A percentile compares a stretch with the other conserved stretches of the same genome.
Conservation (phyloP, 30 jellyfish, hydroid and myxozoan genomes). For the Hydra vulgaris region DNA sequence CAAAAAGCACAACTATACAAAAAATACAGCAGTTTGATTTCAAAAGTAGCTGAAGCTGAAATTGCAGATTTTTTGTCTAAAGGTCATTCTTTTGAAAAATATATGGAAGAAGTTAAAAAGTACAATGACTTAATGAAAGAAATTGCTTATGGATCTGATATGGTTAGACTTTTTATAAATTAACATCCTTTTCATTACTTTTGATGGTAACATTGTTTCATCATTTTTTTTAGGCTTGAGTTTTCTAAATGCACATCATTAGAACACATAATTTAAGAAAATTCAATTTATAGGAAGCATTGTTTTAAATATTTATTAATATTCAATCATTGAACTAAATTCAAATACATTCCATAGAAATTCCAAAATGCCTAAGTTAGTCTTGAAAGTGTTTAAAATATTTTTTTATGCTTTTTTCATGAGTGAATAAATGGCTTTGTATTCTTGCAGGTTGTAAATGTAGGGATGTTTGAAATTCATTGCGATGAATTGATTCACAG, state of each 20-base stretch:
- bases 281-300: too few species aligned
- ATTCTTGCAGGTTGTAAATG: slow-evolving; percentile 35
- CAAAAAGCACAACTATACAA: slow-evolving; percentile 49
- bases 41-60: slow-evolving; percentile 61
- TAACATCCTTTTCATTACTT: background rate
- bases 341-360: too few species aligned
- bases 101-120: slow-evolving; percentile 54
- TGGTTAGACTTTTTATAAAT: slow-evolving; percentile 48
- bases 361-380: too few species aligned
- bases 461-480: slow-evolving; percentile 88
- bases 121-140: slow-evolving; percentile 64
- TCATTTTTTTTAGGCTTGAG: too few species aligned
- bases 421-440: background rate
- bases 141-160: slow-evolving; percentile 54
- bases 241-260: too few species aligned
- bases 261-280: too few species aligned
- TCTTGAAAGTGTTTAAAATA: background rate
- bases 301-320: too few species aligned
- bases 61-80: slow-evolving; percentile 51
- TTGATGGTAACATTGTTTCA: too few species aligned
- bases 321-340: too few species aligned
- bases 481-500: slow-evolving; percentile 85
- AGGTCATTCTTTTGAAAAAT: slow-evolving; percentile 54
- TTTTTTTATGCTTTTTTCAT: background rate
- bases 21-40: slow-evolving; percentile 31